phyloP scores from a whole-genome alignment of 2,797 vertebrate species.

The Neoniphon sammara region DNA sequence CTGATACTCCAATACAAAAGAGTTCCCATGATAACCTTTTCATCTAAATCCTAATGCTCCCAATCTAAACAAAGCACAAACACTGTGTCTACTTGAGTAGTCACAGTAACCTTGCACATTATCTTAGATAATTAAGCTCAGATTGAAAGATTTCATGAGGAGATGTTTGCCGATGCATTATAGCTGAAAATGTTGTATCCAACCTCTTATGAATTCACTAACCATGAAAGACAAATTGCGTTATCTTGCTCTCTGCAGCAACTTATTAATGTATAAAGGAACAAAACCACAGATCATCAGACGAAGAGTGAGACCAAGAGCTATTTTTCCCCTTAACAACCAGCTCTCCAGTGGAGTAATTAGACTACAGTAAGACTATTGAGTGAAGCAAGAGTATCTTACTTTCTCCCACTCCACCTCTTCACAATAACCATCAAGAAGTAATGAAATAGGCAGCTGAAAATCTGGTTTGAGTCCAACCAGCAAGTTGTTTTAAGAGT shows the following conservation, averaged over 20 bases:
- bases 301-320: no score
- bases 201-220: neutral
- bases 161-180: neutral
- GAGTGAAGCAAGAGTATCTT: constrained; percentile 3
- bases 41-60: neutral
- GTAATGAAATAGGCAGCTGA: constrained; percentile 30
- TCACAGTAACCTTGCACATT: neutral
- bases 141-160: neutral
- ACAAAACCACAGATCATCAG: neutral
- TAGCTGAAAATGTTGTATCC: neutral
- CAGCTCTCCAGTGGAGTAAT: constrained; percentile 1
- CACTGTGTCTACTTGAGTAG: neutral
- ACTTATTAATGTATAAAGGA: neutral
- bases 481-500: constrained; percentile 30
- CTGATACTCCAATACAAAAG: constrained; percentile 5
- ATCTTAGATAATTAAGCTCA: neutral
- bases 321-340: neutral
- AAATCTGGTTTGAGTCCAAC: constrained; percentile 36
- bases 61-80: neutral
- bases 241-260: neutral
- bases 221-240: neutral
- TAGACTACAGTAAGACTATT: constrained; percentile 7
- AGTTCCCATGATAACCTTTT: constrained; percentile 3
- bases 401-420: neutral
- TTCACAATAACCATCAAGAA: constrained; percentile 1